Evolutionary conservation across 1,140 invertebrate species (phyloP), one percentile per base, ranked within the genome.

Genomic region (Eumeta japonica): DNA sequence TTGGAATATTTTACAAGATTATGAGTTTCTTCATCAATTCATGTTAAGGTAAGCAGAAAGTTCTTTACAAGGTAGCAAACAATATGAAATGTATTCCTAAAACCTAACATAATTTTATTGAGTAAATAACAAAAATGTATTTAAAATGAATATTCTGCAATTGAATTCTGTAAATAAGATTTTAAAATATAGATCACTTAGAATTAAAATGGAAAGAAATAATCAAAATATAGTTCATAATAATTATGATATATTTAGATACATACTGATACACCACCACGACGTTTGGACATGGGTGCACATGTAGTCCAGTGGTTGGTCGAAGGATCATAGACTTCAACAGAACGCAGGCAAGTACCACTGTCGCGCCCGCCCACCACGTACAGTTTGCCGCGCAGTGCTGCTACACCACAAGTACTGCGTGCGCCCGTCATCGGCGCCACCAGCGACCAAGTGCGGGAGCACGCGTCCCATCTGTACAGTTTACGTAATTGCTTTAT

Each of bases 291-390:
- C 92, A 98, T 95, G 33, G 94, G 88, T 11, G 91, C 86, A 51
- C 92, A 88, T 27, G 84, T 79, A 15, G 81, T 85, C 94, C 94
- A 98, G 49, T 85, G 86, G 70, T 95, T 90, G 3, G 86, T 91
- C 52, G 91, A 86, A 9, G 92, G 90, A 78, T 96, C 90, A 65
- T 92, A 97, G 55, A 88, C 87, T 75, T 98, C 95, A 0, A 97
- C 92, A 43, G 90, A 91, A 45, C 87, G 83, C 46, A 97, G 81
- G 58, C 94, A 96, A 0, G 89, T 87, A 52, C 89, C 88, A 16
- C 92, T 90, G 74, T 97, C 94, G 41, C 94, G 83, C 9, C 94
- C 94, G 34, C 94, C 94, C 12, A 94, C 90, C 9, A 90, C 92
- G 76, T 94, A 97, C 28, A 97, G 77, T 58, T 90, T 51, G 81